Evolutionary conservation across 2,888 invertebrate genomes (phyloP).

Genomic region (Drosophila ezoana): DNA sequence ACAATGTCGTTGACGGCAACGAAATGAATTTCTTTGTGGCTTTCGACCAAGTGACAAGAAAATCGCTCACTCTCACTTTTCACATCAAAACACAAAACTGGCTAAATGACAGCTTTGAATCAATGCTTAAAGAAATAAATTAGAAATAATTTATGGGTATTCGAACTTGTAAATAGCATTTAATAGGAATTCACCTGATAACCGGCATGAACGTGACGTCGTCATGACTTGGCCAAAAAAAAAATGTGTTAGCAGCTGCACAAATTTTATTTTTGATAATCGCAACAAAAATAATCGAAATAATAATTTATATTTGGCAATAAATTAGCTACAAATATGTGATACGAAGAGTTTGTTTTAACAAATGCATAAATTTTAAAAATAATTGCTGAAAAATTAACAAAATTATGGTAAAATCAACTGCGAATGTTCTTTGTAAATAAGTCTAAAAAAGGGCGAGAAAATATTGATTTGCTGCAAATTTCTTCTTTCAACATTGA

Average conservation of each 20-base stretch:
- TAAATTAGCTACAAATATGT: constrained; percentile 36
- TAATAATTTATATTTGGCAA: constrained; percentile 50
- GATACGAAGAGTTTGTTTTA: constrained; percentile 24
- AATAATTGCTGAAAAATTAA: not conserved
- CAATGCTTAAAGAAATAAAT: constrained; percentile 14
- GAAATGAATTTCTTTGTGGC: not conserved
- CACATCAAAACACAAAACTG: constrained; percentile 41
- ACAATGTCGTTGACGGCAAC: constrained; percentile 1
- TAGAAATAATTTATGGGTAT: constrained; percentile 26
- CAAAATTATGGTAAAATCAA: not conserved
- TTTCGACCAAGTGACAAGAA: constrained; percentile 49
- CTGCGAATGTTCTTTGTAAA: not conserved
- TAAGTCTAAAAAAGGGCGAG: too few relatives aligned
- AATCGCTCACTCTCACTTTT: constrained; percentile 74
- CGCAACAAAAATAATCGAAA: constrained; percentile 17
- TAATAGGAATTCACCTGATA: constrained; percentile 28
- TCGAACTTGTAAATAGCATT: constrained; percentile 17
- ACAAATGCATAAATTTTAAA: not conserved
- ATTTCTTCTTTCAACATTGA: too few relatives aligned
- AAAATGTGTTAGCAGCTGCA: constrained; percentile 15
- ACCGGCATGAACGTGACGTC: constrained; percentile 33
- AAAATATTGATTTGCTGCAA: too few relatives aligned
- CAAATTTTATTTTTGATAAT: constrained; percentile 21
- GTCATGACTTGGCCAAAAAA: constrained; percentile 10
- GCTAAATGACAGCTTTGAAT: constrained; percentile 48